These are phyloP conservation scores for Listronotus oregonensis DNA, from an alignment of 1,140 invertebrate genomes.

Conservation along the genomic window DNA sequence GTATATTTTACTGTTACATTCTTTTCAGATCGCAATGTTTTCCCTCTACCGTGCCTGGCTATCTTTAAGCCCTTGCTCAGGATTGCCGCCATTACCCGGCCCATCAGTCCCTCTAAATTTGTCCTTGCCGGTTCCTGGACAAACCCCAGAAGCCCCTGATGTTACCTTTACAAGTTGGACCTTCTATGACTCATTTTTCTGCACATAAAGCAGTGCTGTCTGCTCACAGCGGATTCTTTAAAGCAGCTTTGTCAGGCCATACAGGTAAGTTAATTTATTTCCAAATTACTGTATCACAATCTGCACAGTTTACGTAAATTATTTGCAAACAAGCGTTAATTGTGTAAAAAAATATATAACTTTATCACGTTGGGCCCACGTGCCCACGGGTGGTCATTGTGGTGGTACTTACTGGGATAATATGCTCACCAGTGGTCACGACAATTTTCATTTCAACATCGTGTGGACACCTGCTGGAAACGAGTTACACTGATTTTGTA, in stretches of 20 bases:
- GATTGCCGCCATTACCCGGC: constrained; percentile 40
- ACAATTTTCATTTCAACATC: no score
- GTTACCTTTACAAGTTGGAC: constrained; percentile 68
- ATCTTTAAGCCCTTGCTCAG: constrained; percentile 46
- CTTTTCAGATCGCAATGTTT: constrained; percentile 58
- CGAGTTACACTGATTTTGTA: no score
- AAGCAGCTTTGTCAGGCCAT: constrained; percentile 58
- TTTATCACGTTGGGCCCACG: no score
- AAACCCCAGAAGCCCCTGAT: constrained; percentile 61
- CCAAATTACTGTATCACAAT: constrained; percentile 6
- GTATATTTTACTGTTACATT: no score
- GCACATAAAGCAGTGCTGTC: constrained; percentile 70
- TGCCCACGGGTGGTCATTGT: no score
- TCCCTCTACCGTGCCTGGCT: constrained; percentile 72
- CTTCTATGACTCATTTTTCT: constrained; percentile 67
- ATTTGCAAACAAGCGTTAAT: no score
- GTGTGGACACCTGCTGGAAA: no score
- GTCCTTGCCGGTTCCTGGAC: constrained; percentile 35
- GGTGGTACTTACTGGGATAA: no score
- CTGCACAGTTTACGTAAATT: no score
- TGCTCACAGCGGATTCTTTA: constrained; percentile 73
- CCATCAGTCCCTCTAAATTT: constrained; percentile 53
- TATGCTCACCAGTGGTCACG: no score
- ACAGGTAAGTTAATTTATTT: constrained; percentile 39
- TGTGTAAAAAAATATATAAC: no score